phyloP scores from a whole-genome alignment of 2,888 invertebrate species.

The Rhabditoides inermis region DNA sequence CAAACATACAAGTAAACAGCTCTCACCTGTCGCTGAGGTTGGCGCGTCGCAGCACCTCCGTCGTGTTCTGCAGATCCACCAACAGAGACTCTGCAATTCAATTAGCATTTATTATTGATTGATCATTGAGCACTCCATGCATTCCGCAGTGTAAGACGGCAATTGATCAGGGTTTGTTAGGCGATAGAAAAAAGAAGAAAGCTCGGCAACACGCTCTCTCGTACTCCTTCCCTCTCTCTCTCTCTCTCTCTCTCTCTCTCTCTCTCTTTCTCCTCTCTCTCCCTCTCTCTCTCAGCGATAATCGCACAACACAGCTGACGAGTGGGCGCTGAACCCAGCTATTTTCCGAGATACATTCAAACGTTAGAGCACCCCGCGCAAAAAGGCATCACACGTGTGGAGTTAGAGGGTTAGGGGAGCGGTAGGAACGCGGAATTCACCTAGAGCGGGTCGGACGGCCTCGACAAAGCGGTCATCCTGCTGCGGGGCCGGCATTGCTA shows the following conservation, averaged over 20 bases:
- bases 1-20: neutral
- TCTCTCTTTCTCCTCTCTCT: too few relatives aligned
- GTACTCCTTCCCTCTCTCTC: too few relatives aligned
- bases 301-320: too few relatives aligned
- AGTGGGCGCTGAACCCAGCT: too few relatives aligned
- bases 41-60: constrained; percentile 63
- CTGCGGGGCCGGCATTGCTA: too few relatives aligned
- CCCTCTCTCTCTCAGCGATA: too few relatives aligned
- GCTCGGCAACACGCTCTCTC: too few relatives aligned
- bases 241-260: too few relatives aligned
- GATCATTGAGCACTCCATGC: neutral
- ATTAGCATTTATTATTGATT: neutral
- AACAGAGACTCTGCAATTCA: constrained; percentile 75
- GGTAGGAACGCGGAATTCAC: constrained; percentile 11
- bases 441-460: constrained; percentile 39
- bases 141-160: neutral
- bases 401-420: neutral
- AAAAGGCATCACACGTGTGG: neutral
- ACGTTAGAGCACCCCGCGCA: too few relatives aligned
- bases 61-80: constrained; percentile 83
- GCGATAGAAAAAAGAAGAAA: too few relatives aligned
- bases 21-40: constrained; percentile 21
- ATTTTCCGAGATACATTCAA: too few relatives aligned
- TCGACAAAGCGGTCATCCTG: constrained; percentile 36
- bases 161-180: constrained; percentile 1